Evolutionary conservation across 1,140 invertebrate genomes (phyloP).

Genomic region (Trichomalopsis sarcophagae): DNA sequence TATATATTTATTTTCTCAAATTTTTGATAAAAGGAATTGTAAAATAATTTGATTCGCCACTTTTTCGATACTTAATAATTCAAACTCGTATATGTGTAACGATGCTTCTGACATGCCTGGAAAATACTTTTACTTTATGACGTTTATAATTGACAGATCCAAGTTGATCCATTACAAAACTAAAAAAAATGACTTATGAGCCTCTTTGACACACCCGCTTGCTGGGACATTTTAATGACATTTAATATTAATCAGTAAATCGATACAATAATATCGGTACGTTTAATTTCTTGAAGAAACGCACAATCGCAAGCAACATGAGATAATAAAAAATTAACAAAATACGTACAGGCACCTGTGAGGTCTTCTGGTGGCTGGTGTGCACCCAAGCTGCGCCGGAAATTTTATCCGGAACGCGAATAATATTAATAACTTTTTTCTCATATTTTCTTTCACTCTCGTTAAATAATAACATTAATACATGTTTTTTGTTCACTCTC

Average conservation of each 20-base stretch:
- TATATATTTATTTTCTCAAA: conserved; percentile 42
- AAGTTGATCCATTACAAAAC: conserved; percentile 36
- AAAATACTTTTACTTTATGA: conserved; percentile 62
- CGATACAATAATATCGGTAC: background rate
- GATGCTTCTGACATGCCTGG: conserved; percentile 69
- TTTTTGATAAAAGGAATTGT: conserved; percentile 37
- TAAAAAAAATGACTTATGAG: conserved; percentile 67
- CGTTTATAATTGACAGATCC: conserved; percentile 22
- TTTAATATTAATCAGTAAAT: conserved; percentile 61
- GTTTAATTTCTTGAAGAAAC: conserved; percentile 18
- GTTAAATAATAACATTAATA: conserved; percentile 43
- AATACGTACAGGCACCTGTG: conserved; percentile 43
- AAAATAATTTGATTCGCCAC: conserved; percentile 54
- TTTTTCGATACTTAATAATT: background rate
- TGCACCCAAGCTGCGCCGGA: conserved; percentile 69
- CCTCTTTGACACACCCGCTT: conserved; percentile 70
- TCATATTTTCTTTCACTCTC: conserved; percentile 15
- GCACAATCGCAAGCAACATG: background rate
- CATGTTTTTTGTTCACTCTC: conserved; percentile 36
- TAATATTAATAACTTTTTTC: conserved; percentile 11
- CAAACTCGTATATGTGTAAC: conserved; percentile 40
- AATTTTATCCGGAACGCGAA: conserved; percentile 26
- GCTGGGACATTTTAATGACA: conserved; percentile 64
- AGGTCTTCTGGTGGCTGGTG: conserved; percentile 72
- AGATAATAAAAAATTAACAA: conserved; percentile 26